Evolutionary conservation across 2,797 vertebrate genomes (phyloP).

Genomic region (Enteromius afrohamiltoni): DNA sequence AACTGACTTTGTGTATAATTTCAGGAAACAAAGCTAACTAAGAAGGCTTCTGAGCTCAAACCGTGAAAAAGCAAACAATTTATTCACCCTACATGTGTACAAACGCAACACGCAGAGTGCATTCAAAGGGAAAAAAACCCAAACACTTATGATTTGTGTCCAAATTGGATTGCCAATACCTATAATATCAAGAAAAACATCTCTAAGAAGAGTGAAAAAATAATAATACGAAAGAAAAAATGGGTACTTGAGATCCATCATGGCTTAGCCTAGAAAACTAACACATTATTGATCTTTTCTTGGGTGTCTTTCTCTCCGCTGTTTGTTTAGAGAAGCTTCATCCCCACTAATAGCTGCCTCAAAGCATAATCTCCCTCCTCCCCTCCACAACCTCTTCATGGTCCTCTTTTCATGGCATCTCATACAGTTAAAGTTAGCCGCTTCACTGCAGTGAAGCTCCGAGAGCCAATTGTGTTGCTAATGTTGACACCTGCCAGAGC

Average conservation of each 20-base stretch:
- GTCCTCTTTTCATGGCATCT: conserved; percentile 71
- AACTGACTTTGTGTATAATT: background rate
- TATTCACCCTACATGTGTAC: background rate
- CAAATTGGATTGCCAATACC: conserved; percentile 80
- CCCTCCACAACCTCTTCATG: conserved; percentile 73
- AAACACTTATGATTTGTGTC: conserved; percentile 61
- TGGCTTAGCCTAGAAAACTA: conserved; percentile 77
- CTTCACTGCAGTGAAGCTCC: conserved; percentile 69
- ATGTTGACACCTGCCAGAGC: conserved; percentile 85
- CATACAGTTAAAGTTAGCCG: conserved; percentile 77
- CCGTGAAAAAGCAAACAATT: background rate
- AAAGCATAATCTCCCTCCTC: conserved; percentile 79
- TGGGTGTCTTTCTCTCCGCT: conserved; percentile 66
- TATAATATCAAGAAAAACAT: conserved; percentile 68
- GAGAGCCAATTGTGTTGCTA: conserved; percentile 80
- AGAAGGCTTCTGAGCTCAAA: background rate
- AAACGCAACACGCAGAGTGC: background rate
- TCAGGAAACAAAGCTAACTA: background rate
- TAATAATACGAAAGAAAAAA: conserved; percentile 76
- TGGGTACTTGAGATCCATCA: conserved; percentile 75
- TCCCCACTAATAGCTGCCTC: conserved; percentile 83
- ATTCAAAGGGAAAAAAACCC: conserved; percentile 61
- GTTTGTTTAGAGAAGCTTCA: conserved; percentile 84
- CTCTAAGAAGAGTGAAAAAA: conserved; percentile 66
- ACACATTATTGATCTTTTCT: conserved; percentile 79